These are phyloP conservation scores for Drosophila mayaguana DNA, from an alignment of 2,888 invertebrate species.

Conservation along the genomic window DNA sequence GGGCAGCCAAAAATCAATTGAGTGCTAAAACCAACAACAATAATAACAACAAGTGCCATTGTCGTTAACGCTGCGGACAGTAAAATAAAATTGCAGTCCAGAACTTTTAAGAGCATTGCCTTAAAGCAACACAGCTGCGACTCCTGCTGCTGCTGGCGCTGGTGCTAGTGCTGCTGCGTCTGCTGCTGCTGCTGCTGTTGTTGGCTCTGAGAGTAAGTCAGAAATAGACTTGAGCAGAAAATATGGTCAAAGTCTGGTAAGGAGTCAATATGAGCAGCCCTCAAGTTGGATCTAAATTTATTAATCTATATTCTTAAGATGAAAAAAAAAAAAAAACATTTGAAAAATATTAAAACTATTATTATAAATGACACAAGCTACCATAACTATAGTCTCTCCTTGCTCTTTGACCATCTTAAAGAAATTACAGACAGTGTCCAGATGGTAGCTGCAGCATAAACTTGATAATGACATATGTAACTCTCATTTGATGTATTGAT, in stretches of 20 bases:
- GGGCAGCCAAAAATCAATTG: conserved; percentile 71
- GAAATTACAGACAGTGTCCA: no score
- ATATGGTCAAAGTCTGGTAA: background rate
- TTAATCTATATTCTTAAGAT: no score
- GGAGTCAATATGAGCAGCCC: background rate
- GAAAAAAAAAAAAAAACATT: no score
- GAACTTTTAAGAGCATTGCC: conserved; percentile 9
- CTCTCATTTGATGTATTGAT: no score
- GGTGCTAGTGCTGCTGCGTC: background rate
- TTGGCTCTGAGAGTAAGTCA: background rate
- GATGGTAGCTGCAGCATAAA: no score
- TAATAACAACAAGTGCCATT: conserved; percentile 39
- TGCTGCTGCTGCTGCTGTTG: background rate
- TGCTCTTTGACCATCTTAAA: no score
- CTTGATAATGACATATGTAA: no score
- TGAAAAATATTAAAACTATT: no score
- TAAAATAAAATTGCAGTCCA: conserved; percentile 42
- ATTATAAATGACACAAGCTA: no score
- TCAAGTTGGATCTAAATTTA: no score
- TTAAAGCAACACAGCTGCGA: conserved; percentile 13
- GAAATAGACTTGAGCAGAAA: background rate
- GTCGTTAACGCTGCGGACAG: conserved; percentile 49
- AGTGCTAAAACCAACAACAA: conserved; percentile 74
- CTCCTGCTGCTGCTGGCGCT: background rate
- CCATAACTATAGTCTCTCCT: no score